Evolutionary conservation across 1,140 invertebrate species (phyloP), one percentile per base, ranked within the genome.

Genomic region (Cyphomyrmex costatus): DNA sequence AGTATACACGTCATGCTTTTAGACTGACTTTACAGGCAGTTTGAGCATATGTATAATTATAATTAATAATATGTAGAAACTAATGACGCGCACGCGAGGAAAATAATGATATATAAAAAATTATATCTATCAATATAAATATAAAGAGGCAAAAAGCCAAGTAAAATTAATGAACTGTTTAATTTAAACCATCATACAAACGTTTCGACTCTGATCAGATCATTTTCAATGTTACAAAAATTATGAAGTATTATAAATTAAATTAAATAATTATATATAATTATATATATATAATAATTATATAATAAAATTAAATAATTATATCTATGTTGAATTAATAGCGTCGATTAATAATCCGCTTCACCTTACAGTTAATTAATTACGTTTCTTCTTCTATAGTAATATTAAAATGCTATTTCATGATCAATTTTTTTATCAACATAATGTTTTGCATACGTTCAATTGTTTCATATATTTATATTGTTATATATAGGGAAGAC

Each of bases 21-120:
- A 21, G 5, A 27, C 21, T 33, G 51, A 82, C 60, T 82, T 73
- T 21, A 60, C 51, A 73, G 33, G 12, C 73, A 73, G n/a, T 82
- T 82, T 30, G 51, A 53, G 7, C 49, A 53, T 80, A 68, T 80
- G 66, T 80, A 80, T 46, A 80, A 80, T 70, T 53, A 70, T 21
- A 21, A 82, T 42, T 70, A 70, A 82, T 70, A 58, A 71, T 46
- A 42, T 21, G 27, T 16, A 19, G 63, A 21, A 73, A 79, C 14
- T 68, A 66, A 68, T 66, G 46, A 79, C 46, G 21, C 30, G 65
- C 33, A 24, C 19, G 63, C 63, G 58, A 42, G 33, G 3, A 5
- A 14, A 42, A 65, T 79, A 80, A 80, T 68, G 49, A 80, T 42
- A 60, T 56, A 65, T 36, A 68, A 33, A 42, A 58, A 80, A n/a